Conservation (phyloP, 2,113 vertebrate genomes). For the Morone saxatilis region DNA sequence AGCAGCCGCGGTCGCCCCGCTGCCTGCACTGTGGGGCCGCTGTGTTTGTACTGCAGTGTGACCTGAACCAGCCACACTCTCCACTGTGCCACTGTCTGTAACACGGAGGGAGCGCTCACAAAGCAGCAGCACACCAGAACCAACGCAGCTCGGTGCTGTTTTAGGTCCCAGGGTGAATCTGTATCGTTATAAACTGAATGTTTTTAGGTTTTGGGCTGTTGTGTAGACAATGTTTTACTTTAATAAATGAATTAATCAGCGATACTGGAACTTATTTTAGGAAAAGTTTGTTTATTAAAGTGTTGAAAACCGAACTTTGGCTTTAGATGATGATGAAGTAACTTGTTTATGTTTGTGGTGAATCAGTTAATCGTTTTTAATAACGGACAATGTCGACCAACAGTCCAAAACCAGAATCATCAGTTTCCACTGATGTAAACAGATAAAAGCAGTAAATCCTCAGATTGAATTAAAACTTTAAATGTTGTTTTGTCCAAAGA, state of each 20-base stretch:
- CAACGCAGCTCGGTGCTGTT: background rate
- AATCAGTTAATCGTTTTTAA: too few species aligned
- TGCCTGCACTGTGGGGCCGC: background rate
- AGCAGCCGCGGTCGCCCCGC: constrained; percentile 46
- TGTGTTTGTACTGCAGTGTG: background rate
- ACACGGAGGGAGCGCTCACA: background rate
- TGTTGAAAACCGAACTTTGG: too few species aligned
- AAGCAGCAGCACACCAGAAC: constrained; percentile 9
- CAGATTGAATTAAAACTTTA: too few species aligned
- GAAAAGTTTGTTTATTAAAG: too few species aligned
- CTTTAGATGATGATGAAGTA: too few species aligned
- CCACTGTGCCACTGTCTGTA: constrained; percentile 30
- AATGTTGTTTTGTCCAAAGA: too few species aligned
- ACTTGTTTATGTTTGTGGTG: background rate
- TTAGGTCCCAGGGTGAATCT: too few species aligned
- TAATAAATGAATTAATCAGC: too few species aligned
- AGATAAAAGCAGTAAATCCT: background rate
- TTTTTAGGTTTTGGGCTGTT: background rate
- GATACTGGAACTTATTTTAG: too few species aligned
- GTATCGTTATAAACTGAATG: background rate
- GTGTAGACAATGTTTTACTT: too few species aligned
- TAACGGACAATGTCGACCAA: background rate
- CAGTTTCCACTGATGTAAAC: background rate
- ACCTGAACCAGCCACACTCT: constrained; percentile 9
- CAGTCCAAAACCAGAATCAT: background rate